Percentiles rank a stretch among this genome's conserved stretches.
phyloP scores from a whole-genome alignment of 2,888 invertebrate genomes.

The Amphipyra berbera region DNA sequence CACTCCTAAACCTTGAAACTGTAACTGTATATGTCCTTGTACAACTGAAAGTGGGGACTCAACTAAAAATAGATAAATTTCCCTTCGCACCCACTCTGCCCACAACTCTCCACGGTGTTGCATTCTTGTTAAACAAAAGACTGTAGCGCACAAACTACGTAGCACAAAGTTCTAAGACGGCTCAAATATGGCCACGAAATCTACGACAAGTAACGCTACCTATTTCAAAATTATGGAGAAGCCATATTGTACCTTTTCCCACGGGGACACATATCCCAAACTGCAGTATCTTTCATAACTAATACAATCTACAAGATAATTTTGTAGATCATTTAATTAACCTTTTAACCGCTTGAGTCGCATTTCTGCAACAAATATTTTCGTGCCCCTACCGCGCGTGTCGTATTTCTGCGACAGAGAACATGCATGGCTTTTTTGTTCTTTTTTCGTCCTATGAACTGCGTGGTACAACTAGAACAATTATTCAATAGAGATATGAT shows the following conservation, averaged over 20 bases:
- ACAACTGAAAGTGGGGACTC: conserved; percentile 17
- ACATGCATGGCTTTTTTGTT: too few relatives aligned
- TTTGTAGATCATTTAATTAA: background rate
- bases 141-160: conserved; percentile 67
- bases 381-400: too few relatives aligned
- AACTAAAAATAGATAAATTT: conserved; percentile 58
- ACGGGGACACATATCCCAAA: background rate
- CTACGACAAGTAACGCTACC: conserved; percentile 47
- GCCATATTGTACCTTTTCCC: background rate
- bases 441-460: too few relatives aligned
- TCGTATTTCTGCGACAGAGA: too few relatives aligned
- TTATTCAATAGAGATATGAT: too few relatives aligned
- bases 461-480: too few relatives aligned
- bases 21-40: conserved; percentile 14
- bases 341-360: too few relatives aligned
- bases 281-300: background rate
- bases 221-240: background rate
- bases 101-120: conserved; percentile 66
- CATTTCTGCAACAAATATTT: too few relatives aligned
- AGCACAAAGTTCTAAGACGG: conserved; percentile 52
- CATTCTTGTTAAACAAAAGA: conserved; percentile 79
- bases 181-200: conserved; percentile 54
- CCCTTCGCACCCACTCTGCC: conserved; percentile 53
- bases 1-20: conserved; percentile 15
- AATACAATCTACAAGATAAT: background rate